Evolutionary conservation across 1,140 invertebrate genomes (phyloP), one percentile per base, ranked within the genome.

Genomic region (Pachypsylla venusta): DNA sequence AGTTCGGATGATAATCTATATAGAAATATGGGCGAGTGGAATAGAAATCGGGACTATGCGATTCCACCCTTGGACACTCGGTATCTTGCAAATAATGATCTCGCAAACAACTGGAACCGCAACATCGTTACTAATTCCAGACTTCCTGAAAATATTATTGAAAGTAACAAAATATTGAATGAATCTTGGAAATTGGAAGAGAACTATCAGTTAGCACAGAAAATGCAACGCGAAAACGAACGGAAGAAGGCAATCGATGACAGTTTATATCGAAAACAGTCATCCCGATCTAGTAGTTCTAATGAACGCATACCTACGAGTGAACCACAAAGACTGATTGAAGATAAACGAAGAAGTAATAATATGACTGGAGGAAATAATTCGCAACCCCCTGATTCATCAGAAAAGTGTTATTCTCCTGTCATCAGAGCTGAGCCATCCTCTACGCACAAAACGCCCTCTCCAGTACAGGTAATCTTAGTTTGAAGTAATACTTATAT

Each of bases 181-280:
- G 42, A 48, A 48, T 48, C 42, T 4, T 48, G 42, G 42, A 48
- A 48, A n/a, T 48, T 48, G 42, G 42, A 48, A 19, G 42, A 48
- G 42, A 48, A 48, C 42, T 19, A 48, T 19, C 42, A 48, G n/a
- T 22, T 48, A 19, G 42, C 42, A 19, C 3, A n/a, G n/a, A 48
- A 48, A 48, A 22, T 22, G 22, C 42, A 48, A n/a, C 42, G 42
- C 16, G 42, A 48, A 22, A 48, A n/a, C 5, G 42, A 48, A 22
- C 16, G 42, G 16, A 48, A 48, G 42, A 48, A 48, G 22, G 42
- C 42, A 48, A 48, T 48, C 5, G 42, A 48, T 48, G 42, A 48
- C 7, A 48, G 42, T 48, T n/a, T 48, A n/a, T 48, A 48, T n/a
- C 16, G 42, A 22, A 48, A 48, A 48, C 42, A 48, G 22, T 35